phyloP scores from a whole-genome alignment of 1,140 invertebrate species.

The Pogonomyrmex barbatus region DNA sequence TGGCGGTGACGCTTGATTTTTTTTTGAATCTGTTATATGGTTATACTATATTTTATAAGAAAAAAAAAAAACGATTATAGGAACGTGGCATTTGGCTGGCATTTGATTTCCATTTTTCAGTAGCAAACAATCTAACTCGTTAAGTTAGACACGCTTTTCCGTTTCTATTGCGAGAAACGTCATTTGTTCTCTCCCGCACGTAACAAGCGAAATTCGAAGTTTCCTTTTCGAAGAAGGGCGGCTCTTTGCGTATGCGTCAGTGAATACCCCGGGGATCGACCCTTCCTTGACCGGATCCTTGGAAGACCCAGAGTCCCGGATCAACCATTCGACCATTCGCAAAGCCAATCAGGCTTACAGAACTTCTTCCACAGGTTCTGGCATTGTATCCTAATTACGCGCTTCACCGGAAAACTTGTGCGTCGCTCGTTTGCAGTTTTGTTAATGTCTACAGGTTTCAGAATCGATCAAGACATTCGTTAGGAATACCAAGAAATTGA shows the following conservation, averaged over 20 bases:
- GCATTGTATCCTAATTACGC: constrained; percentile 33
- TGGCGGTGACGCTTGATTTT: background rate
- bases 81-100: background rate
- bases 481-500: background rate
- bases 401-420: background rate
- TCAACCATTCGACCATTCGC: constrained; percentile 30
- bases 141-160: constrained; percentile 34
- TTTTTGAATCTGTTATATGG: background rate
- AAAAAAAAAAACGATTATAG: background rate
- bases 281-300: constrained; percentile 51
- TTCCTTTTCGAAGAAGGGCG: constrained; percentile 38
- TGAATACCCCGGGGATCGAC: constrained; percentile 39
- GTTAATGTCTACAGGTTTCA: background rate
- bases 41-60: background rate
- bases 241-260: constrained; percentile 51
- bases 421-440: constrained; percentile 1
- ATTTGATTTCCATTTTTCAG: constrained; percentile 3
- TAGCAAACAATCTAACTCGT: constrained; percentile 10
- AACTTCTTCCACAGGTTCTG: constrained; percentile 39
- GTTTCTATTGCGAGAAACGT: constrained; percentile 17
- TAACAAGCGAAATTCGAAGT: constrained; percentile 47
- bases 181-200: constrained; percentile 4
- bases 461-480: background rate
- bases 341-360: constrained; percentile 46
- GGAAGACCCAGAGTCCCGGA: constrained; percentile 12